Percentiles rank a stretch among this genome's conserved stretches.
These are phyloP conservation scores for Etheostoma nigrum DNA, from an alignment of 2,797 vertebrate species.

Conservation along the genomic window DNA sequence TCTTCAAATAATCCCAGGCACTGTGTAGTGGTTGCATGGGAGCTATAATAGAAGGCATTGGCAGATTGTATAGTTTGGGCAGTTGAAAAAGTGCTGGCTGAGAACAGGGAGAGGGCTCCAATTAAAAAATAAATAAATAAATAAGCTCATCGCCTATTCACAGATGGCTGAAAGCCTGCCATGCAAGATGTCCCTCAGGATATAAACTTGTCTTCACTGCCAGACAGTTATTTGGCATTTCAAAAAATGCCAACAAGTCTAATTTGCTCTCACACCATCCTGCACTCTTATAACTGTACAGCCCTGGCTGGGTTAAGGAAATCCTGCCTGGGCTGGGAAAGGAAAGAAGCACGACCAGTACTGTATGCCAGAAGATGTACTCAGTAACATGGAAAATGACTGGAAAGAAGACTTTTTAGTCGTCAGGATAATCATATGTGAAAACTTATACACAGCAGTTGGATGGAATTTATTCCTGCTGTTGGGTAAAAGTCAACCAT, in stretches of 20 bases:
- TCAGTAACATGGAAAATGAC: not conserved
- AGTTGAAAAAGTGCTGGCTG: conserved; percentile 36
- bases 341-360: not conserved
- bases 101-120: conserved; percentile 46
- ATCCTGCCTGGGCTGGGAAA: not conserved
- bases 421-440: conserved; percentile 2
- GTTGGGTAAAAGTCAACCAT: conserved; percentile 4
- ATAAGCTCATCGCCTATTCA: conserved; percentile 59
- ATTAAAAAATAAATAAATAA: conserved; percentile 76
- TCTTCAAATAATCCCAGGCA: not conserved
- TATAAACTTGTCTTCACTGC: conserved; percentile 64
- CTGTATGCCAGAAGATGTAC: not conserved
- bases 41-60: conserved; percentile 9
- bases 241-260: conserved; percentile 66
- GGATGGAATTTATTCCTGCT: not conserved
- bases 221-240: conserved; percentile 78
- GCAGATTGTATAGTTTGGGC: conserved; percentile 33
- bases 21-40: conserved; percentile 3
- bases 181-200: conserved; percentile 76
- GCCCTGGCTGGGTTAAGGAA: conserved; percentile 3
- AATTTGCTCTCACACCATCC: conserved; percentile 61
- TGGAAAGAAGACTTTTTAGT: not conserved
- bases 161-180: conserved; percentile 80
- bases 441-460: conserved; percentile 7
- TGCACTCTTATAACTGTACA: conserved; percentile 34